Evolutionary conservation across 1,140 invertebrate species (phyloP), one percentile per base, ranked within the genome.

Genomic region (Diachasmimorpha longicaudata): DNA sequence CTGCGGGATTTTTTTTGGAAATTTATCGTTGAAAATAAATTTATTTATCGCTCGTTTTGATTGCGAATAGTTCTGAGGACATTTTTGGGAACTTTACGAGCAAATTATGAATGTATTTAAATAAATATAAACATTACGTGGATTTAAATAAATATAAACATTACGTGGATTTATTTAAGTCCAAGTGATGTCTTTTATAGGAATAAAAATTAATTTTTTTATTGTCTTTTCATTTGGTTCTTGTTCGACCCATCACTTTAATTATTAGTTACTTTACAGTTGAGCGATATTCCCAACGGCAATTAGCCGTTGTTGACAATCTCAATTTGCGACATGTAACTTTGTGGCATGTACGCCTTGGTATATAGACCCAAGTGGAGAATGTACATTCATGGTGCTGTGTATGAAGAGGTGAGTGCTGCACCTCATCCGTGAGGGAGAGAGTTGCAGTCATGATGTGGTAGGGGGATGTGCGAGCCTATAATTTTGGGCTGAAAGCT

Each of bases 261-360:
- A 88, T 87, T 87, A 86, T 81, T 79, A 86, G 83, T 82, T 82
- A 81, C 86, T 87, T 87, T 79, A 86, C 85, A 85, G 83, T 80
- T 79, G 77, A 81, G 82, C 83, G 84, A 86, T 87, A 86, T 85
- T 86, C 83, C 81, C 82, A 70, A 70, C 78, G 83, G 86, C 87
- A 88, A 89, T 88, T 88, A 88, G 84, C 80, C 75, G 72, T 81
- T 87, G 85, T 88, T 88, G 85, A 87, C 84, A 85, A 88, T 88
- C 83, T 81, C 85, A 89, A 89, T 89, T 89, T 87, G 78, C 79
- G 70, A 83, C 79, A 84, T 85, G 84, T 82, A 88, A 88, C 85
- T 88, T 88, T 86, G 82, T 71, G 76, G 79, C 31, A 36, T 48
- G 70, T 36, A 46, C 19, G 55, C 63, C 31, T 6, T 6, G 39